Evolutionary conservation across 2,113 vertebrate genomes (phyloP).

Genomic region (Podocnemis expansa): DNA sequence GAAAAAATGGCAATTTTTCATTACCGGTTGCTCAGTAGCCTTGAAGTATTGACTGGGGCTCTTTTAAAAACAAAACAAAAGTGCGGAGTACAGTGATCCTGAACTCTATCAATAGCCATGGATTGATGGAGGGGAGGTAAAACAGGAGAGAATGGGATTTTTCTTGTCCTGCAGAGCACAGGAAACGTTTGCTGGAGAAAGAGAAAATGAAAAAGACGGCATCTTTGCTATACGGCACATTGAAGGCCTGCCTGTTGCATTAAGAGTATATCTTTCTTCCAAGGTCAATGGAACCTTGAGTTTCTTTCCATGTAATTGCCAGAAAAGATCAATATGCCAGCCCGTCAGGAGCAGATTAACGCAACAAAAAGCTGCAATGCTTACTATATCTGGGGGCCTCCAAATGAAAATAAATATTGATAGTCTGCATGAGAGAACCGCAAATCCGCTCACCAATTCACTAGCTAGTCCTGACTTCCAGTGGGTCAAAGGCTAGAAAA

Average conservation of each 20-base stretch:
- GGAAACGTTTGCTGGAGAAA: neutral
- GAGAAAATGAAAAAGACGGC: neutral
- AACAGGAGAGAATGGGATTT: neutral
- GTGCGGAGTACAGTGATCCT: neutral
- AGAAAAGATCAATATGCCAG: accelerated
- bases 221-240: neutral
- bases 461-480: neutral
- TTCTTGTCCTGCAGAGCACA: neutral
- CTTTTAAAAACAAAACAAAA: neutral
- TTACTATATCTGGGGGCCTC: neutral
- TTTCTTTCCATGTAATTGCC: accelerated
- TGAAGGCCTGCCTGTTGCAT: neutral
- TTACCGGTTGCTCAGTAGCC: neutral
- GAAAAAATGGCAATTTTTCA: slow-evolving; percentile 42
- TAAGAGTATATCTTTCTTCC: neutral
- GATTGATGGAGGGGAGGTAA: neutral
- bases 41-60: neutral
- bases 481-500: neutral
- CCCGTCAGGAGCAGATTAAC: neutral
- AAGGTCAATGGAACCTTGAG: neutral
- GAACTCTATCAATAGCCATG: neutral
- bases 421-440: too few species aligned
- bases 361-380: accelerated
- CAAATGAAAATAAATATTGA: neutral
- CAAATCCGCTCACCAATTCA: neutral